phyloP scores from a whole-genome alignment of 2,113 vertebrate genomes.

The Lophochroa leadbeateri region DNA sequence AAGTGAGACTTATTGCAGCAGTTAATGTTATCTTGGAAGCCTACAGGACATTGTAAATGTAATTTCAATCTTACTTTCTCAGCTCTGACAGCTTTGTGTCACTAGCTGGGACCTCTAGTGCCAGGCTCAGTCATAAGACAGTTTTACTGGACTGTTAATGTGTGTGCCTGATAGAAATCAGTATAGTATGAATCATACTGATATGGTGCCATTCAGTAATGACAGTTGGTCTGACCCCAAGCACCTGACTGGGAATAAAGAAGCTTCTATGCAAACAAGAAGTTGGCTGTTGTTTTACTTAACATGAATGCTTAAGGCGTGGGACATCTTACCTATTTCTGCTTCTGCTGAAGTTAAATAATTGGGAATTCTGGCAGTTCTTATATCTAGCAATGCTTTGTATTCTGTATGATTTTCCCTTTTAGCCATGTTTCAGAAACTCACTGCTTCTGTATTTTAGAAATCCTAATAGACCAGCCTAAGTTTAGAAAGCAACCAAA shows the following conservation, averaged over 20 bases:
- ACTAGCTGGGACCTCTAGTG: not conserved
- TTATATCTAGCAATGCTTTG: not conserved
- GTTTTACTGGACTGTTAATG: not conserved
- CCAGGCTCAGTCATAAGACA: not conserved
- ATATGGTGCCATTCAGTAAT: accelerated
- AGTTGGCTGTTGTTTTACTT: not conserved
- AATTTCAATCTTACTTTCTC: not conserved
- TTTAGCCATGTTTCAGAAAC: not conserved
- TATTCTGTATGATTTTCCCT: not conserved
- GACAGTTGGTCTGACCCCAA: not conserved
- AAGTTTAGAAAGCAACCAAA: not conserved
- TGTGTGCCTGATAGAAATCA: not conserved
- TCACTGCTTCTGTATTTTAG: not conserved
- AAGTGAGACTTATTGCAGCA: not conserved
- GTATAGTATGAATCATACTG: not conserved
- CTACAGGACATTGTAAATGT: not conserved
- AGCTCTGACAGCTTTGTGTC: not conserved
- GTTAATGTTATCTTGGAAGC: not conserved
- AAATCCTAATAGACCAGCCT: not conserved
- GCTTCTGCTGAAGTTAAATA: not conserved
- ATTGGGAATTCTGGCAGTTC: not conserved
- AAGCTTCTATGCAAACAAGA: not conserved
- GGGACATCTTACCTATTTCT: not conserved
- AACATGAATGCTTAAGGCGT: not conserved
- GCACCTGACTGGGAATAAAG: not conserved